These are phyloP conservation scores for Macroglossus sobrinus DNA, from an alignment of 2,113 vertebrate genomes.

Conservation along the genomic window DNA sequence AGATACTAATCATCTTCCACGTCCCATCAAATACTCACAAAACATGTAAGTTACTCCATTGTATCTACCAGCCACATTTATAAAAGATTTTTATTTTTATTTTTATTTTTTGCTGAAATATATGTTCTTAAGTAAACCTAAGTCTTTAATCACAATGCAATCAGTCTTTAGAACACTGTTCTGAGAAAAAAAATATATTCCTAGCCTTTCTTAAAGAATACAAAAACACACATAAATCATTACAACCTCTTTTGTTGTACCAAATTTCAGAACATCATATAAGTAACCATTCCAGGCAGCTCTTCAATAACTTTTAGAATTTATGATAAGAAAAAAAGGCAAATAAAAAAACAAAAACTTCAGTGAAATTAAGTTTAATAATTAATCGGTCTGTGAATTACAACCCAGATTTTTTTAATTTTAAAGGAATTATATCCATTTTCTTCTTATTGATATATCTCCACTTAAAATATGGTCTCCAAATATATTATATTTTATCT, in stretches of 20 bases:
- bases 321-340: background rate
- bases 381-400: background rate
- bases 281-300: background rate
- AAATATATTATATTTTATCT: background rate
- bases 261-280: background rate
- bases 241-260: background rate
- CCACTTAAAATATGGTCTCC: slow-evolving; percentile 3
- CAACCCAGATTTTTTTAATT: slow-evolving; percentile 32
- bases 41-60: background rate
- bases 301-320: background rate
- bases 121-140: background rate
- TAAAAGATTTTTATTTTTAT: background rate
- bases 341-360: background rate
- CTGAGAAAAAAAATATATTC: background rate
- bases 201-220: background rate
- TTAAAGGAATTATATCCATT: slow-evolving; percentile 15
- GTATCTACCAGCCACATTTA: background rate
- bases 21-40: background rate
- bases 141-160: background rate
- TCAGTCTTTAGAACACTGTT: background rate
- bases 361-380: slow-evolving; percentile 33
- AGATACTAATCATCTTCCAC: background rate
- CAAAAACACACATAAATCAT: background rate
- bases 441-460: slow-evolving; percentile 12
- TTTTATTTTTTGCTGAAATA: background rate